Evolutionary conservation across 2,888 invertebrate genomes (phyloP), one percentile per base, ranked within the genome.

Genomic region (Heteropelma amictum): DNA sequence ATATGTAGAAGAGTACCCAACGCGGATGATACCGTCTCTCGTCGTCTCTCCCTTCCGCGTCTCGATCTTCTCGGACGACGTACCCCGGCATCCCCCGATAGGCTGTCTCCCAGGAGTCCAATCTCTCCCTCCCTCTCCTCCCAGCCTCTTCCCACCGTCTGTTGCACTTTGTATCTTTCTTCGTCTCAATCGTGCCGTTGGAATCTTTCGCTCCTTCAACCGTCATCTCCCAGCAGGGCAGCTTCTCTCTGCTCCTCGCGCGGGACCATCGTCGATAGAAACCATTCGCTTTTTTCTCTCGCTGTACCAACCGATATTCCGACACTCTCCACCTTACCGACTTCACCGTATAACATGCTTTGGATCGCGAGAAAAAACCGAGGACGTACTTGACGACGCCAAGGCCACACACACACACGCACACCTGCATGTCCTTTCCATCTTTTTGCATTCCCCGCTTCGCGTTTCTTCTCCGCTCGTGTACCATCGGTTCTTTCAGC

Each of bases 1-100:
- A 26, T 26, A 19, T 53, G 28, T 77, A 80, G 81, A 79, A 80
- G 81, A 81, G 65, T 71, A 65, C 77, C 74, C 76, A 73, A 71
- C 63, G 33, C 56, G 63, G 38, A 60, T 10, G 28, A 56, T 64
- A 28, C 73, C 67, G 68, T 68, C 77, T 67, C 54, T 61, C 76
- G 64, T 35, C 21, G 12, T 19, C 56, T 56, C 42, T 30, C 76
- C 33, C 26, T 14, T 28, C 12, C 8, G 19, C 45, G 56, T 51
- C 40, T 42, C 61, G 45, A 58, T 60, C 67, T 61, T 30, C 61
- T 61, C 54, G 61, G 71, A 70, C 61, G 64, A 54, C 58, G 51
- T 67, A n/a, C n/a, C 42, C 71, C 71, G 42, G 71, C 56, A 61
- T 71, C 67, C n/a, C n/a, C 71, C 63, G 75, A 75, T 75, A 75